Base-by-base conservation (phyloP, 2,797 vertebrate genomes). In the Protonibea diacanthus region DNA sequence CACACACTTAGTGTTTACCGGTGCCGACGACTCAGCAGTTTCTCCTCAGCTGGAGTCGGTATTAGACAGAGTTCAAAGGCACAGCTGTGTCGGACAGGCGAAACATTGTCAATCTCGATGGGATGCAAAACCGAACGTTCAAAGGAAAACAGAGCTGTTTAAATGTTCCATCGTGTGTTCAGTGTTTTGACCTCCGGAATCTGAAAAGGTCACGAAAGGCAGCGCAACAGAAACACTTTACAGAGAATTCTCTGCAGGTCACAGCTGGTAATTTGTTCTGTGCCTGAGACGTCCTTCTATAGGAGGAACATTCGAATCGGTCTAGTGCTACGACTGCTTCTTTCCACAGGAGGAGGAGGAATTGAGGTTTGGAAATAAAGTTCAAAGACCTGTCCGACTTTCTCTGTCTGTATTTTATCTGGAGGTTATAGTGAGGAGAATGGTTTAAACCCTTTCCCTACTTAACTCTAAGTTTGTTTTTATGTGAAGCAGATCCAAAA, bases 21-120 rank as follows among this genome's bases (percentile, higher is more conserved):
- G 67, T 75, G 51, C 67, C 25, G 42, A 79, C 57, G 33, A 90
- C 84, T 91, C 91, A 92, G 93, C 91, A 83, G 82, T 86, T 92
- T 88, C 70, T 86, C 70, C 86, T 81, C 60, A 74, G 74, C 81
- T 70, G 70, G 73, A 86, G 82, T 81, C 58, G 13, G 71, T 65
- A 59, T 74, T 44, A 71, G 52, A 78, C 79, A 84, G 76, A 73
- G 89, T 86, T 89, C 70, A 90, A 83, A 90, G 84, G 72, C 86
- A 82, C 83, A 76, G 75, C 81, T 67, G 60, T 33, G 71, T 64
- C 5, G n/a, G 84, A 83, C 89, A 74, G 73, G 62, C 45, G 0
- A 79, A 82, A 84, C 40, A 57, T 44, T 84, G 85, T 81, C 81
- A 71, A 2, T 70, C 76, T 64, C 40, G 5, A 75, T 49, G 27